phyloP scores from a whole-genome alignment of 2,888 invertebrate genomes.

The Onthophagus sagittarius region DNA sequence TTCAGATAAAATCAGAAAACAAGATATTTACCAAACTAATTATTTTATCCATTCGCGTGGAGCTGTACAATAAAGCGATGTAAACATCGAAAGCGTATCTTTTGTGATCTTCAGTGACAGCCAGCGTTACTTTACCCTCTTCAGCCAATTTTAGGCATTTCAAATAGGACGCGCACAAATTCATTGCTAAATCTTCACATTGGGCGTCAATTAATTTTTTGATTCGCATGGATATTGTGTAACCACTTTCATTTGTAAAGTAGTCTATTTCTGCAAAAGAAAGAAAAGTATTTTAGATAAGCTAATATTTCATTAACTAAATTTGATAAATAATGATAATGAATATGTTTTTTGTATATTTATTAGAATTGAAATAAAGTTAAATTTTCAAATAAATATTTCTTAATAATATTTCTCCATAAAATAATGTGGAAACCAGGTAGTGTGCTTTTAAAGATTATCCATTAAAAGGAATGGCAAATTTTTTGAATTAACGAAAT shows the following conservation, averaged over 20 bases:
- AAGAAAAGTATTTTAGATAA: no score
- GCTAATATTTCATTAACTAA: background rate
- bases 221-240: slow-evolving; percentile 56
- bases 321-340: background rate
- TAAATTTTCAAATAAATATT: background rate
- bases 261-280: slow-evolving; percentile 50
- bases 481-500: no score
- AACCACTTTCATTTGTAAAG: slow-evolving; percentile 56
- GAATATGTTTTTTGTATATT: no score
- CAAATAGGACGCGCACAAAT: slow-evolving; percentile 53
- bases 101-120: slow-evolving; percentile 50
- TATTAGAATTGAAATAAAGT: background rate
- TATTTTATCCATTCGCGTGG: slow-evolving; percentile 17
- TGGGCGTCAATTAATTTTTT: slow-evolving; percentile 59
- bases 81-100: slow-evolving; percentile 59
- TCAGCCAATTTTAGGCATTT: slow-evolving; percentile 43
- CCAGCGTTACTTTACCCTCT: slow-evolving; percentile 40
- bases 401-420: no score
- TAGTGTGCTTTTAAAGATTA: no score
- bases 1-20: background rate
- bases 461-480: no score
- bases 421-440: no score
- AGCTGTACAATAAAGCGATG: slow-evolving; percentile 52
- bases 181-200: slow-evolving; percentile 60
- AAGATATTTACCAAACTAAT: slow-evolving; percentile 24